These are phyloP conservation scores for Cuculus canorus DNA, from an alignment of 2,797 vertebrate species.

Conservation along the genomic window DNA sequence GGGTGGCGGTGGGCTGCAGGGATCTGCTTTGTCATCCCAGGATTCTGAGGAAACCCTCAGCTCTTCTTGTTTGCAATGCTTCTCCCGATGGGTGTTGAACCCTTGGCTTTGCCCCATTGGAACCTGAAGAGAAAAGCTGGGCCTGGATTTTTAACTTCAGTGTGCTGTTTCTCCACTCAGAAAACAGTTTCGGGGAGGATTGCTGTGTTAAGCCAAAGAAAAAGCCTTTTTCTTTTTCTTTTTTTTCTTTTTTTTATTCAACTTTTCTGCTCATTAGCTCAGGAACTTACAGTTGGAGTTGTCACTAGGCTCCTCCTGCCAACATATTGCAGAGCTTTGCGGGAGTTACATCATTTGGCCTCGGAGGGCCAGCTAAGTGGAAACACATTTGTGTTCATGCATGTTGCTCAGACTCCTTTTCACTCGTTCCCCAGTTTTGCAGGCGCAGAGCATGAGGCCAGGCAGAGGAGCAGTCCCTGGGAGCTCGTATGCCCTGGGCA, in stretches of 20 bases:
- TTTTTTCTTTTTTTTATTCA: slow-evolving; percentile 28
- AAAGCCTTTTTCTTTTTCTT: background rate
- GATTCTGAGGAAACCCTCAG: background rate
- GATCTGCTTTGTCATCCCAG: background rate
- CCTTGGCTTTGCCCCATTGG: background rate
- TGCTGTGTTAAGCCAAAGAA: background rate
- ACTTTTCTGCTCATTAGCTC: slow-evolving; percentile 50
- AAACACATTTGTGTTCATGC: slow-evolving; percentile 56
- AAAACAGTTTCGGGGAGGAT: background rate
- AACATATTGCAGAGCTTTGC: slow-evolving; percentile 27
- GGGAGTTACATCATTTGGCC: slow-evolving; percentile 64
- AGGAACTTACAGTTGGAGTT: slow-evolving; percentile 69
- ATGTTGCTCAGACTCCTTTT: background rate
- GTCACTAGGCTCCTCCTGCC: slow-evolving; percentile 38
- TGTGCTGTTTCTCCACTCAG: background rate
- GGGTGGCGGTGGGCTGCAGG: background rate
- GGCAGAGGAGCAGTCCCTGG: background rate
- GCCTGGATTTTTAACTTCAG: background rate
- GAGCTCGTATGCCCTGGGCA: rapidly evolving
- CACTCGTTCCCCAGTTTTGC: rapidly evolving
- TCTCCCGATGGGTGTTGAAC: background rate
- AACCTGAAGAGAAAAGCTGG: background rate
- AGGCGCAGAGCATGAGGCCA: background rate
- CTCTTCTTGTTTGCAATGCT: background rate
- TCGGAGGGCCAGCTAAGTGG: slow-evolving; percentile 52